Percentiles rank a stretch among this genome's conserved stretches.
Conservation (phyloP, 2,113 vertebrate genomes). For the Recurvirostra avosetta region DNA sequence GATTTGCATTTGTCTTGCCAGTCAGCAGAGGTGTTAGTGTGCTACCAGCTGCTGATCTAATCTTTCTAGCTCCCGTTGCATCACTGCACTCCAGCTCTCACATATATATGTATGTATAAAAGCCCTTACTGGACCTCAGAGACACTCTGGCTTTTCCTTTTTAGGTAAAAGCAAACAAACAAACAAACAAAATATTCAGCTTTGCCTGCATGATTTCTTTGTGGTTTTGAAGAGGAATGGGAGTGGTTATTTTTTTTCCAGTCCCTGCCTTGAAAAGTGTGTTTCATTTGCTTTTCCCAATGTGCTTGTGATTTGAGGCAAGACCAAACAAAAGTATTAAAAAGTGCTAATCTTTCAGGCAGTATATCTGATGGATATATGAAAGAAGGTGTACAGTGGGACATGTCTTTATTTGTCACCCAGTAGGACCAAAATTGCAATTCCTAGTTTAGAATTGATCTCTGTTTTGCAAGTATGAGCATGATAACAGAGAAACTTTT, state of each 20-base stretch:
- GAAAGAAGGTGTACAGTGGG: neutral
- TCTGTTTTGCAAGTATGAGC: constrained; percentile 5
- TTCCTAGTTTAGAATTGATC: neutral
- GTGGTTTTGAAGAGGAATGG: constrained; percentile 1
- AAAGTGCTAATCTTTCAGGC: neutral
- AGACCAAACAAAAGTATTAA: neutral
- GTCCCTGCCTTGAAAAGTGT: neutral
- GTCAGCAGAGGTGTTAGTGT: neutral
- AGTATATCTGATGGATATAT: neutral
- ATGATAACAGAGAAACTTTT: neutral
- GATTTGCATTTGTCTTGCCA: neutral
- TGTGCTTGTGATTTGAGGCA: neutral
- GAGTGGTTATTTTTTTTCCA: neutral
- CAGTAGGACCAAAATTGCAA: neutral
- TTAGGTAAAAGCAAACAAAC: constrained; percentile 39
- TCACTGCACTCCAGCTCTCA: neutral
- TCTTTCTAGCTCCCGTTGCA: neutral
- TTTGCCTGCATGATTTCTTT: neutral
- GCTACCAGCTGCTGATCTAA: neutral
- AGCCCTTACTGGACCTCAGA: neutral
- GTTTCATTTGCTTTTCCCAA: neutral
- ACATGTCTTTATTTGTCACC: neutral
- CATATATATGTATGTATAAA: neutral
- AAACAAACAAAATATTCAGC: neutral
- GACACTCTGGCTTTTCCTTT: constrained; percentile 7